Evolutionary conservation across 2,888 invertebrate species (phyloP), one percentile per base, ranked within the genome.

Genomic region (Lydus trimaculatus): DNA sequence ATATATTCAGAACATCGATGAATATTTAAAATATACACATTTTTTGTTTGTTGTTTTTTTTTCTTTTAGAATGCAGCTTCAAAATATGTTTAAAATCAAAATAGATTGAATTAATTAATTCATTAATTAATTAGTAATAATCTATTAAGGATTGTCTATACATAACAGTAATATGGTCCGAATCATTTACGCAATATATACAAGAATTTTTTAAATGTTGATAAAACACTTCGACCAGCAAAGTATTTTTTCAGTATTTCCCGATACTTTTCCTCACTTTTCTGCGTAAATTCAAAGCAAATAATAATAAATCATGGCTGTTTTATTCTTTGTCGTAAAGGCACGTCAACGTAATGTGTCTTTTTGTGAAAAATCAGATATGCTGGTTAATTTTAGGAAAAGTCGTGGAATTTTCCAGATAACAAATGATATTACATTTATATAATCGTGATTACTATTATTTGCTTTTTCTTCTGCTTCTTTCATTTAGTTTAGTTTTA

Each of bases 61-160:
- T 36, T 9, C 69, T 73, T 77, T 77, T 76, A 77, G 76, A 77
- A 77, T 76, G 70, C 69, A 75, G 76, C 76, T 78, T 77, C 73
- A 73, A 74, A 71, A 66, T 72, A 31, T 62, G 36, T 70, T 70
- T 69, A 71, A 74, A 74, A 73, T 63, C 62, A 71, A 39, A 65
- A 43, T 61, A 66, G 58, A 67, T 65, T 56, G 62, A 70, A 23
- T 17, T 43, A 43, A n/a, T n/a, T 43, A 39, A n/a, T 39, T 39
- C 4, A 52, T 23, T n/a, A n/a, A n/a, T n/a, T n/a, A 23, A 52
- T 52, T 23, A 65, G 63, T 63, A 68, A n/a, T n/a, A n/a, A 61
- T 58, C 62, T 59, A 66, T 61, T 25, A 43, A 64, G 67, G 74
- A 76, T 76, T 76, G 74, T 74, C 75, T 52, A 76, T 76, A 76